phyloP scores from a whole-genome alignment of 2,113 vertebrate genomes.

The Vulpes lagopus region DNA sequence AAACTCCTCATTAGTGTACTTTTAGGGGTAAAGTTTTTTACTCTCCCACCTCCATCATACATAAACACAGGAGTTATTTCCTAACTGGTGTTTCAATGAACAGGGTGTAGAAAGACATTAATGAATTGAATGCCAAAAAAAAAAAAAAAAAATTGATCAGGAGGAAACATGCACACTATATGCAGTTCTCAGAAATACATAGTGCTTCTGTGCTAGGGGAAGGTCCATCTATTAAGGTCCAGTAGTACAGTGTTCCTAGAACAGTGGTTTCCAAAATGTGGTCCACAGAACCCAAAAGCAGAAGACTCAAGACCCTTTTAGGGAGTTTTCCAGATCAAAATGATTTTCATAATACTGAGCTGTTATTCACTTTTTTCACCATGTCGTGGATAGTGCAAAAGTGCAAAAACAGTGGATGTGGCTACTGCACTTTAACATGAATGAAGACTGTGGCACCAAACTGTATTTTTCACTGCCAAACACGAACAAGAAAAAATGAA shows the following conservation, averaged over 20 bases:
- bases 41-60: not conserved
- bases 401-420: not conserved
- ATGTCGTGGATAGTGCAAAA: not conserved
- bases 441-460: not conserved
- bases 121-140: not conserved
- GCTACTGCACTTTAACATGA: not conserved
- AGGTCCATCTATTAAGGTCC: not conserved
- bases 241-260: not conserved
- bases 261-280: not conserved
- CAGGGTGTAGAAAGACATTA: not conserved
- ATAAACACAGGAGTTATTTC: not conserved
- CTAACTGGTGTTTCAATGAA: not conserved
- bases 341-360: not conserved
- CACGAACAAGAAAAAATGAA: not conserved
- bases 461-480: not conserved
- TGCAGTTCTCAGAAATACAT: not conserved
- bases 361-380: not conserved
- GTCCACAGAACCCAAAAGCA: not conserved
- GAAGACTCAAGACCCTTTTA: not conserved
- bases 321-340: conserved; percentile 15
- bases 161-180: not conserved
- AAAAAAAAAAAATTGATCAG: not conserved
- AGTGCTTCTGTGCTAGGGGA: not conserved
- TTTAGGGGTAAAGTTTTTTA: not conserved
- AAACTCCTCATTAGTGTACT: not conserved